These are phyloP conservation scores for Pagrus major DNA, from an alignment of 2,113 vertebrate genomes.

Conservation along the genomic window DNA sequence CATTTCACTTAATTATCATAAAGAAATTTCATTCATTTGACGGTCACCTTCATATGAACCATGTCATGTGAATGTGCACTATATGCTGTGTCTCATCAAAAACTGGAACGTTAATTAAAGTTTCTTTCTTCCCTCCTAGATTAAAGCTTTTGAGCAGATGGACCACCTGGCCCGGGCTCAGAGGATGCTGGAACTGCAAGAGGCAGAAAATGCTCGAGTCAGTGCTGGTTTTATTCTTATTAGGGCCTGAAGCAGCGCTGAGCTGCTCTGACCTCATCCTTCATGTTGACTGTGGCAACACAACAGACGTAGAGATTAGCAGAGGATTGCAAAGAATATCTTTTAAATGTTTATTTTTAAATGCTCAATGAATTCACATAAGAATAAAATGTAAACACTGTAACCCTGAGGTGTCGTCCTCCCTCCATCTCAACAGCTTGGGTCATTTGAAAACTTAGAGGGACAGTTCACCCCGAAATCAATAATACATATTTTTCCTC, in stretches of 20 bases:
- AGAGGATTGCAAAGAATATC: background rate
- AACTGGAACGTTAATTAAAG: background rate
- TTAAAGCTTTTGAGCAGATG: conserved; percentile 99
- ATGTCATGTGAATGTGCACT: background rate
- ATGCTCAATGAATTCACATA: background rate
- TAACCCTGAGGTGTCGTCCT: background rate
- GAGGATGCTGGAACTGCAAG: conserved; percentile 95
- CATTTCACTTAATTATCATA: background rate
- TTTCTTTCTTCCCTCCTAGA: conserved; percentile 58
- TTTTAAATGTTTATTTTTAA: background rate
- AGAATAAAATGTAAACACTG: too few species aligned
- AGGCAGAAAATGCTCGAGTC: conserved; percentile 96
- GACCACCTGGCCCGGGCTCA: conserved; percentile 93
- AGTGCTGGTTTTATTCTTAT: conserved; percentile 34
- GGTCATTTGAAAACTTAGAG: too few species aligned
- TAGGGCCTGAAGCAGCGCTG: background rate
- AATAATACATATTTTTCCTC: too few species aligned
- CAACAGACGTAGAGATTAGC: background rate
- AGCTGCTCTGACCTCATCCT: background rate
- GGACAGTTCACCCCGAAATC: too few species aligned
- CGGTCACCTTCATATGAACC: background rate
- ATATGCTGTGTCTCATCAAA: background rate
- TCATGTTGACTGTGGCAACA: background rate
- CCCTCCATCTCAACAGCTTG: background rate
- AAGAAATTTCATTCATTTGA: conserved; percentile 10